Evolutionary conservation across 1,140 invertebrate species (phyloP), one percentile per base, ranked within the genome.

Genomic region (Pteromalus puparum): DNA sequence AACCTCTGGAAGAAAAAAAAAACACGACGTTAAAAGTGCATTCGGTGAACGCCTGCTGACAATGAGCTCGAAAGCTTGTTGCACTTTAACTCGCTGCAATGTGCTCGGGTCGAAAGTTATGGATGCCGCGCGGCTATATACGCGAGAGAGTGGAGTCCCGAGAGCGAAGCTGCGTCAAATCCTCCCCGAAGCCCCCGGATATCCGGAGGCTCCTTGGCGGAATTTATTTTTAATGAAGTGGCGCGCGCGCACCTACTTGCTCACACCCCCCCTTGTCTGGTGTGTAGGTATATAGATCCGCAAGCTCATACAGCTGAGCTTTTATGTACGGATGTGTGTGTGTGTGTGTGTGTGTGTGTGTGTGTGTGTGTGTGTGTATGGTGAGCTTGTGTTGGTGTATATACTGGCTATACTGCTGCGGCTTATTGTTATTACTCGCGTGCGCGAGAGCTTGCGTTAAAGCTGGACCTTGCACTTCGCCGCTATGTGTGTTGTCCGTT

Each of bases 171-270:
- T 75, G 78, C 82, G 28, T 87, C 65, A 86, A 87, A 87, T 86
- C 85, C 86, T 82, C 75, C 68, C 83, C 87, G 87, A 91, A 91
- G 90, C 89, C 89, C 80, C 82, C 79, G 90, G 89, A 91, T 92
- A 91, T 91, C 89, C 89, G 87, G 74, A 85, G 87, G 88, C 90
- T 90, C 83, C 87, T 91, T 89, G 79, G 86, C 88, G 83, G 88
- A 91, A 91, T 91, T 92, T 92, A 91, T 92, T 92, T 92, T 92
- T 92, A 92, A 92, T 91, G 89, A 92, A 92, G 91, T 92, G 67
- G 42, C 76, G 48, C 48, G 30, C 83, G 30, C 26, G 67, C 75
- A 72, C 53, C 81, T n/a, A 77, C 65, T 81, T 53, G 42, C 24
- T 24, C 68, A 12, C 21, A 0, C 21, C 6, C 46, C 46, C 38